A percentile compares a stretch with the other conserved stretches of the same genome.
Conservation (phyloP, 2,797 vertebrate genomes). For the Lepilemur ruficaudatus region DNA sequence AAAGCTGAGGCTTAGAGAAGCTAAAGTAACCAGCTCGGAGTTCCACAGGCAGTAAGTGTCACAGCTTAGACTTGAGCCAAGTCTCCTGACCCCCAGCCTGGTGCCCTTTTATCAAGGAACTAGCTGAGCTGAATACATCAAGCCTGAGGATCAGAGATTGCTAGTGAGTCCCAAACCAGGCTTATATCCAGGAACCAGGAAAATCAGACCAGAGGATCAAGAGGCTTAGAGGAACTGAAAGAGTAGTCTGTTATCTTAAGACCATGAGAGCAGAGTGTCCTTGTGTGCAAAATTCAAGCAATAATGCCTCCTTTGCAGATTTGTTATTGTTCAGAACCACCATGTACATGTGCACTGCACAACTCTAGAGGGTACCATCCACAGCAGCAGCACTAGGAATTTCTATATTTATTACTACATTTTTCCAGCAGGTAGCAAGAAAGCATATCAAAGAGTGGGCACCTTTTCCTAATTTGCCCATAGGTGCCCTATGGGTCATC, state of each 20-base stretch:
- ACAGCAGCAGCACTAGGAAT: accelerated
- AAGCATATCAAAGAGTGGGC: not conserved
- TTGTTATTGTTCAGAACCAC: not conserved
- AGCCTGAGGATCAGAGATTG: not conserved
- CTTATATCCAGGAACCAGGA: not conserved
- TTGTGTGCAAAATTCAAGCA: not conserved
- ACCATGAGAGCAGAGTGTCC: not conserved
- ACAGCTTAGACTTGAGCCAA: not conserved
- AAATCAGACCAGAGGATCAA: not conserved
- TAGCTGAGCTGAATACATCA: not conserved
- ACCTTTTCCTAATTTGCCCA: not conserved
- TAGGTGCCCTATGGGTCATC: not conserved
- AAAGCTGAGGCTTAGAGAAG: not conserved
- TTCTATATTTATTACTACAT: not conserved
- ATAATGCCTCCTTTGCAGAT: not conserved
- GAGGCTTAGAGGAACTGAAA: not conserved
- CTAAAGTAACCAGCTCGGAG: not conserved
- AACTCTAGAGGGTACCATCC: too few species aligned
- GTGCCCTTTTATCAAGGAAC: not conserved
- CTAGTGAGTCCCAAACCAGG: not conserved
- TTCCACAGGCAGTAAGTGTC: not conserved
- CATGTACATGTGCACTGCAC: not conserved
- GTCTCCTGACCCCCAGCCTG: not conserved
- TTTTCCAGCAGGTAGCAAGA: not conserved
- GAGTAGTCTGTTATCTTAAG: not conserved